Evolutionary conservation across 2,797 vertebrate genomes (phyloP), one percentile per base, ranked within the genome.

Genomic region (Manis crassicaudata): DNA sequence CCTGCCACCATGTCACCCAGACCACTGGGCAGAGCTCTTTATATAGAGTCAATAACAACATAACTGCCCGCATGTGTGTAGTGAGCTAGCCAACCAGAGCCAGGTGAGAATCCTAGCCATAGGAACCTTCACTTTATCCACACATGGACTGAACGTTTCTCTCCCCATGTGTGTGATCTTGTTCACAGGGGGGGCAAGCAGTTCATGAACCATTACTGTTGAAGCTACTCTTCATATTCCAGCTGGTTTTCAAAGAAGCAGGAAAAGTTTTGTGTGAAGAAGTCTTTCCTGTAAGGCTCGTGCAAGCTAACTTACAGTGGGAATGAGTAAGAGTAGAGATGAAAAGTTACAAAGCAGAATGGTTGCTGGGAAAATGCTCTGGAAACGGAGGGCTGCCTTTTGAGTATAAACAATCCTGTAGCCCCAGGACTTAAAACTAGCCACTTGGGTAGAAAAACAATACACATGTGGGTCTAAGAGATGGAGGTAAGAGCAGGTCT

Each of bases 171-270:
- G 0, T 11, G 4, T 32, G 72, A 18, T 12, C 60, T 32, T 10
- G 27, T 40, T 40, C 32, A 0, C 2, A 4, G 6, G 65, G 17
- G 21, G 29, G 11, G 6, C 5, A 2, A 1, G 23, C 12, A 1
- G 50, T 40, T 63, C 54, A 1, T 16, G 25, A 56, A 58, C 18
- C 21, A 10, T 13, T n/a, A 5, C 46, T 21, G 0, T 18, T 37
- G 52, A 40, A 18, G 65, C 20, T 8, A 32, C 21, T 80, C 20
- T 58, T 25, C 9, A 0, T n/a, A 27, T 63, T 37, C 62, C 77
- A 43, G 35, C 77, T 11, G n/a, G 9, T 4, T 52, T 46, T 63
- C 70, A 37, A 5, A 18, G 40, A 65, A 56, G 40, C 8, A 7
- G 4, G 52, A 76, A 32, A 68, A 56, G 0, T 27, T 60, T 14